Evolutionary conservation across 2,113 vertebrate genomes (phyloP), one percentile per base, ranked within the genome.

Genomic region (Chunga burmeisteri): DNA sequence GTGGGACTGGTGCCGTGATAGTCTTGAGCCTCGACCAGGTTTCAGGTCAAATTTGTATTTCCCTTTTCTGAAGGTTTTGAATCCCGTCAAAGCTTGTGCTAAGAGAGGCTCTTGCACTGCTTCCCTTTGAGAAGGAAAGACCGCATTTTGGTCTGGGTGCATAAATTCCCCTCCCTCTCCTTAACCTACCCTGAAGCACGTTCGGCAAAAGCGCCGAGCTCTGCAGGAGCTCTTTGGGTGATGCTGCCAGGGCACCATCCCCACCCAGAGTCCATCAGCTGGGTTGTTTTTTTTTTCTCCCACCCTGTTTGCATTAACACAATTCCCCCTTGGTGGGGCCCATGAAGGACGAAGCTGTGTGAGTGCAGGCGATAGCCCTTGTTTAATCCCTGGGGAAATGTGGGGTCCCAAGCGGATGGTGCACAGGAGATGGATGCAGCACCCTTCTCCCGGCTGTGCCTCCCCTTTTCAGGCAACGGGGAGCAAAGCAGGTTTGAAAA

Each of bases 281-380:
- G 5, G 9, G 3, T 1, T 38, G 38, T 38, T 5, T 49, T 32
- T 26, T 26, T 18, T n/a, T 32, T 4, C 13, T 62, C 30, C 67
- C 68, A 27, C 16, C 7, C 15, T 50, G 18, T 23, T 44, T 25
- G 6, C 20, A 9, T 30, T 5, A 17, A 34, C 52, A 5, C 9
- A 11, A 19, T 27, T 25, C 12, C 29, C 15, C 23, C 27, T 27
- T 15, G 72, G 58, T 2, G 40, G 21, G 40, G 25, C 25, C 18
- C 5, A 36, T 3, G 26, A 23, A 36, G 72, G 30, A 16, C 0
- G 1, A 27, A 38, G 11, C 21, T 44, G 67, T 4, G 70, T 0
- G 13, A 30, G 15, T 38, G 10, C 16, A 22, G n/a, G 26, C 1
- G 9, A 5, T 22, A 13, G 2, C 55, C 81, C 55, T 32, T 21